Conservation (phyloP, 2,888 invertebrate genomes). For the Alloscopus bannaensis region DNA sequence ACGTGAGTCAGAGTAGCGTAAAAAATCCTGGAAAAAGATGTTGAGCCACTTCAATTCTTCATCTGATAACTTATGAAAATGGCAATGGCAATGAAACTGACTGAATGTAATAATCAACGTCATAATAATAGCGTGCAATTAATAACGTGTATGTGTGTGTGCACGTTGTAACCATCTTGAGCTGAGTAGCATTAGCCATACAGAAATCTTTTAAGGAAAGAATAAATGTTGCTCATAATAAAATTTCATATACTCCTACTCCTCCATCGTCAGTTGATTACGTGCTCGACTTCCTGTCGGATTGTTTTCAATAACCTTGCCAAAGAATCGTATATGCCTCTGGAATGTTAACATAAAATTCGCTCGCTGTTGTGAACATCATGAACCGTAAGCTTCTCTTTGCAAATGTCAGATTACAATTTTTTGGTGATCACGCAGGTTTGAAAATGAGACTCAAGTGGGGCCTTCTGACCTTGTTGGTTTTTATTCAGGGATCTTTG, state of each 20-base stretch:
- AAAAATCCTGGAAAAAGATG: slow-evolving; percentile 19
- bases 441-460: background rate
- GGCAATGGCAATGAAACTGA: slow-evolving; percentile 23
- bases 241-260: background rate
- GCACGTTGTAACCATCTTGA: background rate
- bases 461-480: background rate
- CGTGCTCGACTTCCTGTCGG: slow-evolving; percentile 42
- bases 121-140: background rate
- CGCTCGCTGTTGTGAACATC: no score
- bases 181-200: background rate
- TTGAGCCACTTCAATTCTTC: background rate
- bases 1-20: slow-evolving; percentile 1
- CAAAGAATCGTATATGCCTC: no score
- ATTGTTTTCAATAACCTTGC: background rate
- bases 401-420: no score
- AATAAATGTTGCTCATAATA: slow-evolving; percentile 17
- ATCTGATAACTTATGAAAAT: background rate
- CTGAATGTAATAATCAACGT: slow-evolving; percentile 10
- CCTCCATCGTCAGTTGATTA: slow-evolving; percentile 5
- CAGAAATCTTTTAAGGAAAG: slow-evolving; percentile 17
- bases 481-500: background rate
- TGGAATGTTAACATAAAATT: no score
- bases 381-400: no score
- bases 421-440: no score
- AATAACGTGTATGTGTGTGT: background rate